Base-by-base conservation (phyloP, 2,113 vertebrate species). In the Mola mola region DNA sequence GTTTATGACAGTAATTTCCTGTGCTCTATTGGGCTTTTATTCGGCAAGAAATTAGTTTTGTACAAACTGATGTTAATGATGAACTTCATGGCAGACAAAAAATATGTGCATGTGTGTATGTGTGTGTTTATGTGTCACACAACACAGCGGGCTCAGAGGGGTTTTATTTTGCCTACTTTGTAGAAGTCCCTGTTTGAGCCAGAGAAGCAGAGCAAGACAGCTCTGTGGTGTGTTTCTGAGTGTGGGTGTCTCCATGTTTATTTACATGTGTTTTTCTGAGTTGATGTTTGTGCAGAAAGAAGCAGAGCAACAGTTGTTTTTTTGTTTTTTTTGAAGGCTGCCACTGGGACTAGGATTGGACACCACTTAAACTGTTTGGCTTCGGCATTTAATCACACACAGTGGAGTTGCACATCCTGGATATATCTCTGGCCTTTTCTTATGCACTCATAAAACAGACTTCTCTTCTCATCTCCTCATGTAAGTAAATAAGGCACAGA, bases 261-360 rank as follows among this genome's bases (percentile, higher is more conserved):
- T n/a, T n/a, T n/a, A n/a, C n/a, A n/a, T n/a, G n/a, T n/a, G n/a
- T n/a, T n/a, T n/a, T n/a, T n/a, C n/a, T n/a, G n/a, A n/a, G n/a
- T n/a, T n/a, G n/a, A n/a, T n/a, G n/a, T n/a, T n/a, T n/a, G n/a
- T n/a, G n/a, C n/a, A 65, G 56, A 76, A 40, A 60, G 66, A 62
- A 61, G 68, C 66, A 61, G 40, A 57, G 46, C 15, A 51, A 72
- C 69, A n/a, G n/a, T n/a, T n/a, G n/a, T n/a, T n/a, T n/a, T n/a
- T n/a, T n/a, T n/a, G 59, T 51, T 62, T 57, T 70, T 61, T 81
- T 86, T 80, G 63, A 85, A 86, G 71, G 43, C 41, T 53, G 48
- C 59, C 48, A 60, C 71, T 50, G 70, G 82, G 61, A 75, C 60
- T 26, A 47, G 65, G 69, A 85, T 85, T 64, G 81, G 80, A 79